A percentile compares a stretch with the other conserved stretches of the same genome.
Evolutionary conservation across 2,888 invertebrate species (phyloP).

Genomic region (Fragum fragum): DNA sequence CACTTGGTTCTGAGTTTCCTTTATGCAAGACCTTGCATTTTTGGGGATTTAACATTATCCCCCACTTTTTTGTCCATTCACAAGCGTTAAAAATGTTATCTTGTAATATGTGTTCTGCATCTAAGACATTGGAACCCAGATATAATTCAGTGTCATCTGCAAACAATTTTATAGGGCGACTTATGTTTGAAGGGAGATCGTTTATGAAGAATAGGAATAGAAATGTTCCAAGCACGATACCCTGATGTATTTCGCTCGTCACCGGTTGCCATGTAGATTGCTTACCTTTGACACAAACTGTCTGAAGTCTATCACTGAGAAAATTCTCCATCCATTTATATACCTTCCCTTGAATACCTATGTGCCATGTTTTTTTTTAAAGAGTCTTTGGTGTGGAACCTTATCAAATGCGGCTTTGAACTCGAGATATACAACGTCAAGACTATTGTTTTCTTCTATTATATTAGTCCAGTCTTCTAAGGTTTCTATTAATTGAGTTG

Average conservation of each 20-base stretch:
- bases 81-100: conserved; percentile 18
- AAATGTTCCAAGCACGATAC: conserved; percentile 28
- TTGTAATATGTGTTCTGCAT: not conserved
- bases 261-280: conserved; percentile 10
- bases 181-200: conserved; percentile 4
- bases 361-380: not conserved
- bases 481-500: conserved; percentile 16
- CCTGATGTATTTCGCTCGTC: conserved; percentile 27
- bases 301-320: conserved; percentile 29
- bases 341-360: conserved; percentile 32
- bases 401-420: conserved; percentile 25
- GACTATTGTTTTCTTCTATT: too few species aligned
- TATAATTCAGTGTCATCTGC: conserved; percentile 31
- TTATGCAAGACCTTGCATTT: conserved; percentile 27
- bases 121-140: not conserved
- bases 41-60: conserved; percentile 21
- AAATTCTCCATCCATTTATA: conserved; percentile 38
- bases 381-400: conserved; percentile 26
- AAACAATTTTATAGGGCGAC: not conserved
- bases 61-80: conserved; percentile 31
- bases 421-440: too few species aligned
- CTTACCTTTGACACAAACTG: conserved; percentile 26
- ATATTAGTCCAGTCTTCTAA: conserved; percentile 18
- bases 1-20: not conserved
- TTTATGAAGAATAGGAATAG: conserved; percentile 37